These are phyloP conservation scores for Basileuterus tristriatus DNA, from an alignment of 2,797 vertebrate species.

Conservation along the genomic window DNA sequence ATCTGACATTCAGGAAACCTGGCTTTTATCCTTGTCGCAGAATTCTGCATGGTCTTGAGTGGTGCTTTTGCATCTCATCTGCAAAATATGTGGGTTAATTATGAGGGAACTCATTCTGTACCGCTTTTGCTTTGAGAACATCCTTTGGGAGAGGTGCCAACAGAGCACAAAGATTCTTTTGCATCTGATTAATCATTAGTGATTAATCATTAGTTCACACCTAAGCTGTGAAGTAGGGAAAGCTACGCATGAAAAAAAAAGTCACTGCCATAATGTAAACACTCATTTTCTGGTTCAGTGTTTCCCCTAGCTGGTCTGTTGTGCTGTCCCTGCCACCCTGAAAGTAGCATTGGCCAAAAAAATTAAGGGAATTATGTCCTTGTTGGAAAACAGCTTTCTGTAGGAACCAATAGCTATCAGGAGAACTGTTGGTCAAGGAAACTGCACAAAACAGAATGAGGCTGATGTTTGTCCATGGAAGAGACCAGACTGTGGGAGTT, in stretches of 20 bases:
- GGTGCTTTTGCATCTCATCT: not conserved
- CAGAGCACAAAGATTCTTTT: not conserved
- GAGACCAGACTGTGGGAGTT: not conserved
- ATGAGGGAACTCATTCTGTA: not conserved
- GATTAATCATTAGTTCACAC: not conserved
- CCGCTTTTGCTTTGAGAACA: not conserved
- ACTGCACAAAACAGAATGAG: not conserved
- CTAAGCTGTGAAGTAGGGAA: not conserved
- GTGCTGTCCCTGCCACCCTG: not conserved
- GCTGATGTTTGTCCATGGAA: not conserved
- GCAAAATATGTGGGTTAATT: not conserved
- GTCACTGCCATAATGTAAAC: not conserved
- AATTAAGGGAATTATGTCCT: not conserved
- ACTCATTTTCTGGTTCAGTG: not conserved
- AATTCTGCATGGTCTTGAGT: not conserved
- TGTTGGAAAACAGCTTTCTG: not conserved
- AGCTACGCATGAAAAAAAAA: not conserved
- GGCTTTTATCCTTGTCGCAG: not conserved
- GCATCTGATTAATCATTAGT: not conserved
- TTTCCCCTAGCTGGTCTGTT: not conserved
- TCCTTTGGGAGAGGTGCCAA: not conserved
- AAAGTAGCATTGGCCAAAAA: not conserved
- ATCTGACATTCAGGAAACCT: not conserved
- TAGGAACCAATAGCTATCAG: not conserved
- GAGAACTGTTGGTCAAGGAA: not conserved